Conservation (phyloP, 2,888 invertebrate species). For the Dastarcus helophoroides region DNA sequence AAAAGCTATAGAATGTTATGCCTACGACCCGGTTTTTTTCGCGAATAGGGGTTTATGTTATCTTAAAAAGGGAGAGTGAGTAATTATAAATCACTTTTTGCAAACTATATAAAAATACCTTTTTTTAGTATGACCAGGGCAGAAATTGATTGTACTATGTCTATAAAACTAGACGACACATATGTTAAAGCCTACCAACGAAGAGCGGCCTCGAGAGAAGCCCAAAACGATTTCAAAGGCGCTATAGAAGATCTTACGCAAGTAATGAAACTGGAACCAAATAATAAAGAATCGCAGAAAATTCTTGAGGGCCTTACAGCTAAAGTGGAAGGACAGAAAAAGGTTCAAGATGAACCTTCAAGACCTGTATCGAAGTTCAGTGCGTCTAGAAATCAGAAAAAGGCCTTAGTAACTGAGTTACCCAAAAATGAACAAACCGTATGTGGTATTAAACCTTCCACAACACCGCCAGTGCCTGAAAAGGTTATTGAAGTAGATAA, state of each 20-base stretch:
- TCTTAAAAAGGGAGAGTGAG: slow-evolving; percentile 67
- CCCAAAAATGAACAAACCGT: no score
- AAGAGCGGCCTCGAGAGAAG: slow-evolving; percentile 64
- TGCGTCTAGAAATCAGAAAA: slow-evolving; percentile 11
- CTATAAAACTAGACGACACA: slow-evolving; percentile 62
- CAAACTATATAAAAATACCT: slow-evolving; percentile 37
- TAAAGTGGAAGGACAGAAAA: slow-evolving; percentile 12
- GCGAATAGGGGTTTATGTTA: slow-evolving; percentile 84
- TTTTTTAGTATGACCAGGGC: slow-evolving; percentile 51
- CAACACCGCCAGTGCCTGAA: slow-evolving; percentile 5
- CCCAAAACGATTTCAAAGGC: slow-evolving; percentile 55
- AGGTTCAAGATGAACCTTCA: slow-evolving; percentile 10
- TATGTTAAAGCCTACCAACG: slow-evolving; percentile 80
- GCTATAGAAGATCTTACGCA: slow-evolving; percentile 61
- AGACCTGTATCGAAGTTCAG: slow-evolving; percentile 17
- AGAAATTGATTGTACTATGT: slow-evolving; percentile 69
- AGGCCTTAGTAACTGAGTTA: slow-evolving; percentile 14
- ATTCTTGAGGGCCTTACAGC: slow-evolving; percentile 43
- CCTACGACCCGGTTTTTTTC: slow-evolving; percentile 67
- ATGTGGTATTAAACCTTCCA: slow-evolving; percentile 10
- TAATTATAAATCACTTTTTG: no score
- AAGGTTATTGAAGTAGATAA: slow-evolving; percentile 30
- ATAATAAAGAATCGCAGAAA: slow-evolving; percentile 55
- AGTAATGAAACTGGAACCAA: slow-evolving; percentile 65
- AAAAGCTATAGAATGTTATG: slow-evolving; percentile 72